Evolutionary conservation across 2,888 invertebrate species (phyloP), one percentile per base, ranked within the genome.

Genomic region (Agapetus fuscipes): DNA sequence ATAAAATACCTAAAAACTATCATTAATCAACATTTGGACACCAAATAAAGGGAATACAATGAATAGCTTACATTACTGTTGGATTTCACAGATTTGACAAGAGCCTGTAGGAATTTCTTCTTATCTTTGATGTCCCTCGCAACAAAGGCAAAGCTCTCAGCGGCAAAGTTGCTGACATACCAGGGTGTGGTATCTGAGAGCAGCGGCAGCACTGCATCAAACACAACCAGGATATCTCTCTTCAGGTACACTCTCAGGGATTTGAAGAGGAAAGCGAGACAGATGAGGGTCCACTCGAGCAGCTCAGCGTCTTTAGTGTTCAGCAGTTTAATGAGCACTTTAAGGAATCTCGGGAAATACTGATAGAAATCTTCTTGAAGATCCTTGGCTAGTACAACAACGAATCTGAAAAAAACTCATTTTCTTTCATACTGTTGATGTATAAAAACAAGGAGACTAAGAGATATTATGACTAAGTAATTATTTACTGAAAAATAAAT

Each of bases 101-200:
- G 60, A 30, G 83, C 67, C 30, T 71, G 68, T 27, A 93, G 59
- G 57, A 94, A 82, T 34, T 74, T 74, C 17, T 77, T 73, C 52
- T 81, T 83, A 52, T 93, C 85, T 50, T 78, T 81, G 9, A 89
- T 80, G 70, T 90, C 90, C 48, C 95, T 72, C 3, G 91, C 85
- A 2, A 97, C 83, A 69, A 91, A 96, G 1, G 95, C 86, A 71
- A 96, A 95, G 61, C 93, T 88, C 64, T 96, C 94, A 0, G 93
- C 90, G 3, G 95, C 93, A 74, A 96, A 97, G 54, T 84, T 84
- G 50, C 86, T 83, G 14, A 96, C 80, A 56, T 93, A 90, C 45
- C 78, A 76, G 15, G 88, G 86, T 52, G 81, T 79, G n/a, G 70
- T 66, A 35, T 81, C 80, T 50, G 83, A 81, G 25, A 95, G 60